Evolutionary conservation across 1,140 invertebrate species (phyloP).

Genomic region (Drosophila simulans): DNA sequence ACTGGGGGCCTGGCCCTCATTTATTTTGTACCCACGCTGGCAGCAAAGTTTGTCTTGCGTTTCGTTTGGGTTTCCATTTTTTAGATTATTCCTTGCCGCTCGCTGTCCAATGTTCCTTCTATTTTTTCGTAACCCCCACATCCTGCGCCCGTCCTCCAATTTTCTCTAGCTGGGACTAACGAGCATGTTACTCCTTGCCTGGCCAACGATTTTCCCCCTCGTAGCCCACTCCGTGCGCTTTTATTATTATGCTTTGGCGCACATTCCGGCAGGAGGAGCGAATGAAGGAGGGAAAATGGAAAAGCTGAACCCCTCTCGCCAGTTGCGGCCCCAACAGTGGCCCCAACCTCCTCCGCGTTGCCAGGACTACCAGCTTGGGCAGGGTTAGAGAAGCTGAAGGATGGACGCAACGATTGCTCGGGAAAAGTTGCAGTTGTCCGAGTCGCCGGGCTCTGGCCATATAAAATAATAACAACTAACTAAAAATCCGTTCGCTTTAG

Average conservation of each 20-base stretch:
- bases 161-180: slow-evolving; percentile 63
- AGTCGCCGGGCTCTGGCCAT: slow-evolving; percentile 63
- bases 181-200: slow-evolving; percentile 80
- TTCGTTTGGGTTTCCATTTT: slow-evolving; percentile 81
- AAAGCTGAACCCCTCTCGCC: slow-evolving; percentile 36
- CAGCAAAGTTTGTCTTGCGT: slow-evolving; percentile 82
- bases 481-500: slow-evolving; percentile 82
- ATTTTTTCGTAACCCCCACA: slow-evolving; percentile 29
- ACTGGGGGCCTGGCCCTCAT: slow-evolving; percentile 57
- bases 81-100: slow-evolving; percentile 79
- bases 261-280: slow-evolving; percentile 65
- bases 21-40: slow-evolving; percentile 82
- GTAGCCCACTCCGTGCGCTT: slow-evolving; percentile 61
- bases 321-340: neutral
- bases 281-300: slow-evolving; percentile 61
- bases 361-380: slow-evolving; percentile 50
- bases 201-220: slow-evolving; percentile 22
- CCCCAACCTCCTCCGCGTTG: slow-evolving; percentile 21
- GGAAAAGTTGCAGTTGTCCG: slow-evolving; percentile 77
- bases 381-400: slow-evolving; percentile 18
- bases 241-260: slow-evolving; percentile 82
- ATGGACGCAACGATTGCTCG: slow-evolving; percentile 45
- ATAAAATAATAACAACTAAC: slow-evolving; percentile 83
- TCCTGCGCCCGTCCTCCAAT: slow-evolving; percentile 1
- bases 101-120: slow-evolving; percentile 44